Evolutionary conservation across 2,888 invertebrate species (phyloP), one percentile per base, ranked within the genome.

Genomic region (Hemicrepidius hirtus): DNA sequence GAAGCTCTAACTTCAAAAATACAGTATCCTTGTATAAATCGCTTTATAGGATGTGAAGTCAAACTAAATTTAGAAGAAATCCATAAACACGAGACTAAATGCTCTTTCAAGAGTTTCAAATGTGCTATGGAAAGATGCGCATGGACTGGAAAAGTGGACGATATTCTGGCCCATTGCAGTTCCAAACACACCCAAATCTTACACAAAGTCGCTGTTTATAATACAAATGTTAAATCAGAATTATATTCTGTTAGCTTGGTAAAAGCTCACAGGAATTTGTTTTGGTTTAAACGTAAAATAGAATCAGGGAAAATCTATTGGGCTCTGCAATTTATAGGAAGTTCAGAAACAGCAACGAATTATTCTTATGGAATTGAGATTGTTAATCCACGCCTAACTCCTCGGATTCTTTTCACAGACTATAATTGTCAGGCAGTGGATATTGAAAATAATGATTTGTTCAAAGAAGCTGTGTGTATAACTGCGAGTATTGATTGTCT

Each of bases 261-360:
- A 5, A 68, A 80, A 35, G 79, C 79, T 18, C 75, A 75, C 46
- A 68, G 74, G 49, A 68, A 77, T 49, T 21, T 79, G 18, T 81
- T 81, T 69, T 81, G 81, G 81, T 81, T 79, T 67, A 81, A 80
- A 68, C 78, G 77, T 50, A 80, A 79, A 63, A 21, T 75, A 12
- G 76, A 76, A 20, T 68, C 75, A 21, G 69, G 70, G 16, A 77
- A 75, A 67, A 40, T 80, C 12, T 80, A 57, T 53, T 81, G 79
- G 79, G 78, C 75, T 10, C 75, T 81, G 9, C 81, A 81, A 57
- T 76, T 71, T 9, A 77, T 81, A 20, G 80, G 79, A 28, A 64
- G 74, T 10, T 49, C 68, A 5, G 67, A 71, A 20, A 75, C 78
- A 32, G 78, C 78, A n/a, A 73, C 75, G 20, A 69, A 76, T 53